A percentile compares a stretch with the other conserved stretches of the same genome.
phyloP scores from a whole-genome alignment of 2,113 vertebrate species.

The Pitta sordida region DNA sequence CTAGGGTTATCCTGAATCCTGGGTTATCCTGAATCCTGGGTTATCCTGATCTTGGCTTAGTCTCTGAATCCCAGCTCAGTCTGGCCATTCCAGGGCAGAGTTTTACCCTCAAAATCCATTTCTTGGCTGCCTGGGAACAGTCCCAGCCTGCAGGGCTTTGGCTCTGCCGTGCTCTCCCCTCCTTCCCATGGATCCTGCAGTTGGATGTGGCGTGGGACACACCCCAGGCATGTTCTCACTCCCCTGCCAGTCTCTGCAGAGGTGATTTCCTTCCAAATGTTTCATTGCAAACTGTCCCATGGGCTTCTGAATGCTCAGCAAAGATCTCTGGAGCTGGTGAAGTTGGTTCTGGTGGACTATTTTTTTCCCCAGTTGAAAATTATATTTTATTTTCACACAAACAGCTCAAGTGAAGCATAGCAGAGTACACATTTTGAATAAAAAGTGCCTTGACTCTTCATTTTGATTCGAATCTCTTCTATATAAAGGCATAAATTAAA shows the following conservation, averaged over 20 bases:
- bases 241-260: background rate
- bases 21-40: background rate
- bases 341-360: background rate
- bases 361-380: background rate
- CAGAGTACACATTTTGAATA: background rate
- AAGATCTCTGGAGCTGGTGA: background rate
- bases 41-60: too few species aligned
- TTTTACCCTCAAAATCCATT: background rate
- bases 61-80: background rate
- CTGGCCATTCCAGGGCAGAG: background rate
- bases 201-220: background rate
- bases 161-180: rapidly evolving
- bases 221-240: background rate
- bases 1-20: too few species aligned
- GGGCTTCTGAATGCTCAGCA: background rate
- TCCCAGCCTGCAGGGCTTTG: background rate
- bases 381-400: background rate
- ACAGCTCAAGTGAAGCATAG: background rate
- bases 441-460: background rate
- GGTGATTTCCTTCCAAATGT: background rate
- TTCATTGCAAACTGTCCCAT: background rate
- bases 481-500: background rate
- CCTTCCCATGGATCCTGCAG: background rate
- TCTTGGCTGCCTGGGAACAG: background rate
- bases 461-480: background rate